Evolutionary conservation across 2,113 vertebrate species (phyloP).

Genomic region (Oreochromis niloticus): DNA sequence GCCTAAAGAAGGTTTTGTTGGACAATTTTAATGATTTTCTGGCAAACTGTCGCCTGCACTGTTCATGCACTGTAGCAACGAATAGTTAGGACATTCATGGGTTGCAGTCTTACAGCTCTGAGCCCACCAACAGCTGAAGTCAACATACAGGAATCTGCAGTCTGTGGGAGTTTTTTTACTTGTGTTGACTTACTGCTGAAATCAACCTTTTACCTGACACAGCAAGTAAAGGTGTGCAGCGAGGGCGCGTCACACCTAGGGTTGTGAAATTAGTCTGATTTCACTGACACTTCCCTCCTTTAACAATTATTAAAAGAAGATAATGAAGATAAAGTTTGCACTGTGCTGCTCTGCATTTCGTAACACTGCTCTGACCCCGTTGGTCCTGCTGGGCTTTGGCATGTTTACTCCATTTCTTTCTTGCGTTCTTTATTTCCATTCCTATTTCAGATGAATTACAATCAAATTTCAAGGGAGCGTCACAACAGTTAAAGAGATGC

Average conservation of each 20-base stretch:
- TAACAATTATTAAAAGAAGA: neutral
- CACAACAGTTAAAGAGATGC: fast-evolving
- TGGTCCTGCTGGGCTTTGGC: neutral
- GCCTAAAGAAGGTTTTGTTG: neutral
- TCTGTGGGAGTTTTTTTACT: neutral
- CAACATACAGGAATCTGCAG: neutral
- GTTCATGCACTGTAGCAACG: neutral
- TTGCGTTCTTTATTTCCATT: neutral
- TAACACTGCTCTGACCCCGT: neutral
- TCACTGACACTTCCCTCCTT: neutral
- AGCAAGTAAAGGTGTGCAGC: neutral
- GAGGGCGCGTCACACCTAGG: fast-evolving
- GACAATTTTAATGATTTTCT: neutral
- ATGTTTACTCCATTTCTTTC: neutral
- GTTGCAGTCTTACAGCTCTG: neutral
- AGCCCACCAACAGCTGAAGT: neutral
- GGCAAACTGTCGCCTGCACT: neutral
- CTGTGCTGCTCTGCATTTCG: neutral
- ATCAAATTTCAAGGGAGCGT: neutral
- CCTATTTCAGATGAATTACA: neutral
- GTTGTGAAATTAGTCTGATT: fast-evolving
- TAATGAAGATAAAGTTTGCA: neutral
- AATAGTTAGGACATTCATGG: neutral
- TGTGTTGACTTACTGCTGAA: fast-evolving
- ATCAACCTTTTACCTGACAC: neutral